Conservation (phyloP, 2,888 invertebrate genomes). For the Drosophila suboccidentalis region DNA sequence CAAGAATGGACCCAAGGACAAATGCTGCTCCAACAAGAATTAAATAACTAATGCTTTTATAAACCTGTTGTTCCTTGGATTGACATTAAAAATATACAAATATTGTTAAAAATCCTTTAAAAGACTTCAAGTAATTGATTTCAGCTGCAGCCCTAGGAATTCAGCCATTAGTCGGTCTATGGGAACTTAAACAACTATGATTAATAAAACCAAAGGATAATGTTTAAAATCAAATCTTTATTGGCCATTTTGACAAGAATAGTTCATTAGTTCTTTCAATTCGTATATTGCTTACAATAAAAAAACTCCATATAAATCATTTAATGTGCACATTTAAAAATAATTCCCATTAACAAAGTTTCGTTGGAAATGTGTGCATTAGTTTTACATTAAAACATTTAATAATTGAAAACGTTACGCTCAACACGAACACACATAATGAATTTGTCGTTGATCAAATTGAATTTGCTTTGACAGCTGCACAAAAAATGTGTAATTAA, state of each 20-base stretch:
- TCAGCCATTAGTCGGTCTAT: neutral
- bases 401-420: conserved; percentile 49
- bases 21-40: conserved; percentile 72
- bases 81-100: neutral
- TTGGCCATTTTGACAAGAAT: conserved; percentile 85
- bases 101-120: neutral
- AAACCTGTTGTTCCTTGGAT: neutral
- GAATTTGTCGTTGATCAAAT: conserved; percentile 52
- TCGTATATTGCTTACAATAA: conserved; percentile 54
- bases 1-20: conserved; percentile 75
- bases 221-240: conserved; percentile 77
- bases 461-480: conserved; percentile 50
- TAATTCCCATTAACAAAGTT: conserved; percentile 18
- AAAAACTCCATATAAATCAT: conserved; percentile 56
- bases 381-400: conserved; percentile 58
- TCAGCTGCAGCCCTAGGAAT: neutral
- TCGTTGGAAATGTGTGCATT: conserved; percentile 47
- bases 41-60: conserved; percentile 1
- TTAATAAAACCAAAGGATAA: neutral
- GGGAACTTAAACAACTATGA: neutral
- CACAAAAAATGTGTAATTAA: conserved; percentile 51
- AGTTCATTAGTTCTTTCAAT: conserved; percentile 70
- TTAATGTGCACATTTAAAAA: conserved; percentile 61
- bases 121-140: neutral
- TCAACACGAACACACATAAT: conserved; percentile 55